Conservation (phyloP, 2,888 invertebrate genomes). For the Ormyrus pomaceus region DNA sequence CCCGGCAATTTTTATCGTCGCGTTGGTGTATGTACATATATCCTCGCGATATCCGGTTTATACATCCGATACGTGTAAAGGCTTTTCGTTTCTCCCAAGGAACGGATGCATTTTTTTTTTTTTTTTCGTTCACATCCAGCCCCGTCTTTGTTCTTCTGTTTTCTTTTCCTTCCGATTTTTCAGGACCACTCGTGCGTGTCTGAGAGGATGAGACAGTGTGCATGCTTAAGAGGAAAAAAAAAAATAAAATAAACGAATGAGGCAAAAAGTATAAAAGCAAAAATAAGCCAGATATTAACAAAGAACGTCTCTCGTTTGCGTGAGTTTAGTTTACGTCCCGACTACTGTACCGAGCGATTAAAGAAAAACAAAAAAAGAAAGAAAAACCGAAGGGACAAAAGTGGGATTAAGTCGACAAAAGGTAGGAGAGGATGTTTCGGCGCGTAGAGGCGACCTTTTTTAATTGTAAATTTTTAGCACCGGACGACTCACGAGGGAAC, state of each 20-base stretch:
- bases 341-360: slow-evolving; percentile 29
- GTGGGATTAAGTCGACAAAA: slow-evolving; percentile 18
- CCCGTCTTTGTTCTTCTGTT: neutral
- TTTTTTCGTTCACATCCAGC: neutral
- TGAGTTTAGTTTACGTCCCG: slow-evolving; percentile 38
- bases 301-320: slow-evolving; percentile 48
- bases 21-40: neutral
- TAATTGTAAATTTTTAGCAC: slow-evolving; percentile 55
- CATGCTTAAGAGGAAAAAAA: slow-evolving; percentile 13
- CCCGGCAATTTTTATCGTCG: neutral
- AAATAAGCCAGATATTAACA: neutral
- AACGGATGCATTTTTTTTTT: slow-evolving; percentile 7
- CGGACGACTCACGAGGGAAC: slow-evolving; percentile 45
- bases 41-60: slow-evolving; percentile 29
- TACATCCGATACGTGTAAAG: neutral
- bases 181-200: slow-evolving; percentile 41
- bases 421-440: slow-evolving; percentile 9
- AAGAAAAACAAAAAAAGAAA: neutral
- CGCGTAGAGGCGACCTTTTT: slow-evolving; percentile 51
- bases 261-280: neutral
- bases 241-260: neutral
- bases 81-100: slow-evolving; percentile 13
- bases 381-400: slow-evolving; percentile 1
- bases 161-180: slow-evolving; percentile 21
- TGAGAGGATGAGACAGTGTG: slow-evolving; percentile 32